Evolutionary conservation across 2,797 vertebrate species (phyloP), one percentile per base, ranked within the genome.

Genomic region (Lemur catta): DNA sequence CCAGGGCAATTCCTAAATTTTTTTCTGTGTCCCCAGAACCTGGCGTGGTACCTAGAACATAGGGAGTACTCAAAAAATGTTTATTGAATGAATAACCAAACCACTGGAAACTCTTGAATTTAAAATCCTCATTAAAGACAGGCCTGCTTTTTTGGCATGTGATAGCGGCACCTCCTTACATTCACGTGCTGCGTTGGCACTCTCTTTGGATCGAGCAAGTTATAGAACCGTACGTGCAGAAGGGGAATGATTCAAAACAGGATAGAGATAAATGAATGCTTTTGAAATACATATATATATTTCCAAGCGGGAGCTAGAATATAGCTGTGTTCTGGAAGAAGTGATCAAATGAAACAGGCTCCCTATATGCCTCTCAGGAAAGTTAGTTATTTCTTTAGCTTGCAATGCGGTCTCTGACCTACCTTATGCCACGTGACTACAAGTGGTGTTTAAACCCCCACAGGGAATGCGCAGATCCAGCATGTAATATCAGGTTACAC

Each of bases 351-450:
- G 65, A 78, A 91, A 59, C 57, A 52, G 46, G 7, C 26, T 82
- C 43, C 41, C 86, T 6, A 0, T 4, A 50, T 35, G 81, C 52
- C 85, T 74, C 86, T 84, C 17, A 41, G 94, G 48, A 63, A 93
- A 75, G 78, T 88, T 72, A 75, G 78, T 88, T 72, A 72, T 76
- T 94, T 94, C 85, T 90, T 86, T 72, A 93, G 14, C 48, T 84
- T 5, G 0, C 26, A 85, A 63, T 35, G 15, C 6, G 35, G 38
- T 92, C 97, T 91, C 90, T 93, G 97, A 89, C 79, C 78, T 94
- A 87, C 88, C 76, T 96, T 79, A 2, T 3, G 61, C 72, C 90
- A 76, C 7, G 1, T 4, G 35, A 82, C 46, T 91, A 55, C 50
- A 89, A 41, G 43, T 24, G 93, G 85, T 97, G 30, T 84, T 96